Percentiles rank a stretch among this genome's conserved stretches.
Evolutionary conservation across 2,113 vertebrate genomes (phyloP).

Genomic region (Alces alces): DNA sequence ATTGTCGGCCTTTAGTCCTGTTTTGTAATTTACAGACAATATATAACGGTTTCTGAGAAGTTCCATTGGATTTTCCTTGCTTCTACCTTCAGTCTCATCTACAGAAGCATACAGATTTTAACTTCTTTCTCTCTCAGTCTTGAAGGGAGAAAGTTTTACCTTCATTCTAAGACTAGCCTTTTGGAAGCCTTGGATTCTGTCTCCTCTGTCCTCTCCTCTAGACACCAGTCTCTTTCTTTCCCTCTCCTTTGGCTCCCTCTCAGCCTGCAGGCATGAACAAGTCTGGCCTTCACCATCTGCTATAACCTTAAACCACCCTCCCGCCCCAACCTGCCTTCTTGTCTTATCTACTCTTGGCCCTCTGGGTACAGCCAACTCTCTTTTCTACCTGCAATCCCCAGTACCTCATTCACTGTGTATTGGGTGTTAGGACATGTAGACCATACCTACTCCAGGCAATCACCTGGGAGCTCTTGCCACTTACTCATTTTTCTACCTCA

Average conservation of each 20-base stretch:
- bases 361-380: neutral
- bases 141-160: neutral
- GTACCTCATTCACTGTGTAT: neutral
- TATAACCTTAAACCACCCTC: neutral
- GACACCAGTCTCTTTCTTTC: neutral
- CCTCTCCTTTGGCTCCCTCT: neutral
- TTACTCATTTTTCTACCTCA: neutral
- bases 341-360: neutral
- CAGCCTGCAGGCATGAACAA: neutral
- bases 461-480: neutral
- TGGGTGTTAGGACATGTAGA: neutral
- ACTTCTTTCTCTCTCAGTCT: neutral
- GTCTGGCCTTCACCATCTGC: neutral
- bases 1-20: neutral
- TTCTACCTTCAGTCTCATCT: neutral
- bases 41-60: neutral
- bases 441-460: neutral
- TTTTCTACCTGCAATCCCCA: neutral
- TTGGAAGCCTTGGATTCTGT: neutral
- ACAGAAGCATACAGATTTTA: neutral
- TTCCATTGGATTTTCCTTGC: neutral
- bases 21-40: neutral
- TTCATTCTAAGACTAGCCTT: neutral
- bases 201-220: neutral
- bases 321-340: neutral